These are phyloP conservation scores for Pristis pectinata DNA, from an alignment of 2,797 vertebrate species.

Conservation along the genomic window DNA sequence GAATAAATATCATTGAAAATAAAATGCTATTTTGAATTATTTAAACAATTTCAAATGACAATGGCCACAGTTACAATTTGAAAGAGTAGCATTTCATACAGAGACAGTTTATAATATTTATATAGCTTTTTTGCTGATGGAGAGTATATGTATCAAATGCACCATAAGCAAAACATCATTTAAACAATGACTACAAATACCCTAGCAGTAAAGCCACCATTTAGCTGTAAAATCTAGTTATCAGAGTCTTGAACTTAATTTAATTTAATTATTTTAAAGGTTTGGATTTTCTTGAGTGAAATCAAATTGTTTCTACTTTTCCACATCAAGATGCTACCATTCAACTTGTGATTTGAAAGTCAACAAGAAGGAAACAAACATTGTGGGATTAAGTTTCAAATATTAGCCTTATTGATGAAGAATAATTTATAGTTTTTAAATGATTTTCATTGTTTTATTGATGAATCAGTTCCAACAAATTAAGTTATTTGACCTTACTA, in stretches of 20 bases:
- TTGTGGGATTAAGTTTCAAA: not conserved
- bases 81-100: not conserved
- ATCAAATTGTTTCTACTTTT: not conserved
- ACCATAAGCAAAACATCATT: not conserved
- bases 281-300: not conserved
- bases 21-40: not conserved
- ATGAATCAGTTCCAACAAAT: conserved; percentile 6
- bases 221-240: not conserved
- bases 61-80: not conserved
- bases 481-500: conserved; percentile 8
- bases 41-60: not conserved
- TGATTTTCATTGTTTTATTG: not conserved
- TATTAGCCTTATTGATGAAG: not conserved
- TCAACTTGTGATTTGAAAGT: not conserved
- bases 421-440: not conserved
- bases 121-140: not conserved
- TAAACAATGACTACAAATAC: not conserved
- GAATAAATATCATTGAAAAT: not conserved
- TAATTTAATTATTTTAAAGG: not conserved
- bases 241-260: not conserved
- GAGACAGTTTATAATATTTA: not conserved
- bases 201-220: not conserved
- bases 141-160: not conserved
- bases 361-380: not conserved
- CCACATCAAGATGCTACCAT: not conserved